A percentile compares a stretch with the other conserved stretches of the same genome.
phyloP scores from a whole-genome alignment of 2,888 invertebrate species.

The Plebejus argus region DNA sequence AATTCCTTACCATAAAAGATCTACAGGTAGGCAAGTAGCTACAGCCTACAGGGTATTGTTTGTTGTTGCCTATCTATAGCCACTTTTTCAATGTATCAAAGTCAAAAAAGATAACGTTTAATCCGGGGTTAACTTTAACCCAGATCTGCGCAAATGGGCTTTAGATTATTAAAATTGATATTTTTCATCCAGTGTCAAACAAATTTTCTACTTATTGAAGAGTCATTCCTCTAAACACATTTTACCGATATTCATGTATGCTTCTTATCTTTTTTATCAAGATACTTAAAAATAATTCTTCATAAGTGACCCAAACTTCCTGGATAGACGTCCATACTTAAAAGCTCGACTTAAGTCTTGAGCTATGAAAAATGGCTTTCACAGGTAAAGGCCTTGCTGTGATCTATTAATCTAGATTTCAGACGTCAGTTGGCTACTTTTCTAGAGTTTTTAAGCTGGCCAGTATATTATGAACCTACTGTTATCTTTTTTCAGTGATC shows the following conservation, averaged over 20 bases:
- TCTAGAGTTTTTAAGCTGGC: neutral
- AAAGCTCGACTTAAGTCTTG: slow-evolving; percentile 7
- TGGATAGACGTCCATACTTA: neutral
- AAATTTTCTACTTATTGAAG: too few species aligned
- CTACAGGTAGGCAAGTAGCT: too few species aligned
- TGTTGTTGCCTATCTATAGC: too few species aligned
- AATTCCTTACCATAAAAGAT: too few species aligned
- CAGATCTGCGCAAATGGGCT: too few species aligned
- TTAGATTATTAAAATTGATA: too few species aligned
- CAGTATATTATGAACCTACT: neutral
- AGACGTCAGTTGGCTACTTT: neutral
- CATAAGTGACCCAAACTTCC: neutral
- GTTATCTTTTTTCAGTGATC: neutral
- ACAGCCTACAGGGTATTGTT: too few species aligned
- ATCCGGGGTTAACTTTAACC: too few species aligned
- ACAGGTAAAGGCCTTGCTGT: neutral
- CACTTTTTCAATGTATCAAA: too few species aligned
- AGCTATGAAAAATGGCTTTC: slow-evolving; percentile 13
- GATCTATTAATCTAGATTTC: slow-evolving; percentile 18
- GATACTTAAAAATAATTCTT: neutral
- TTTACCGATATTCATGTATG: neutral
- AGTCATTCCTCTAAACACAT: neutral
- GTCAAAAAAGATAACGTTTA: too few species aligned
- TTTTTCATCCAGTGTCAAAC: too few species aligned
- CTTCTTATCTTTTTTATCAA: neutral